Conservation (phyloP, 2,113 vertebrate genomes). For the Empidonax alnorum region DNA sequence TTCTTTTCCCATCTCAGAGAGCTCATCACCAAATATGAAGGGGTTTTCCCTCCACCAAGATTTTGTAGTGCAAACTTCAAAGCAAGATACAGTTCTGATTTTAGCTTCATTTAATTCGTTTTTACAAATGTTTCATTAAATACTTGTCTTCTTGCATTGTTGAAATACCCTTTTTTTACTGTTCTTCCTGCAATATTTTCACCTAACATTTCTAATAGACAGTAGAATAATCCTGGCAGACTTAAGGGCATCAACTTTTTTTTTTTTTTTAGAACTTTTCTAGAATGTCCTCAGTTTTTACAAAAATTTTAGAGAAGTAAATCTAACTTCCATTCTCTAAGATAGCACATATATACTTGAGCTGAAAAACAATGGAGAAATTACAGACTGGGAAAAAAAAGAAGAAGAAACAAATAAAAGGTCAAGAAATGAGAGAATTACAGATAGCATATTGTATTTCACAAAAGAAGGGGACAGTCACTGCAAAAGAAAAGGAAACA, state of each 20-base stretch:
- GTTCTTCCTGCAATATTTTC: neutral
- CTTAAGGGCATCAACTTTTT: neutral
- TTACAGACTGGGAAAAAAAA: neutral
- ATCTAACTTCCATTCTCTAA: neutral
- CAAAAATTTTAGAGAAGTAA: neutral
- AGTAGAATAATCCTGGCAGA: neutral
- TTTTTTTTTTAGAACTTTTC: neutral
- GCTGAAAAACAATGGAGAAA: neutral
- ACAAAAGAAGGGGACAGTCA: neutral
- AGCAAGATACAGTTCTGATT: neutral
- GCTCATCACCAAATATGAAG: neutral
- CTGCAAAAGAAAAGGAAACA: neutral
- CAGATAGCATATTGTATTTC: neutral
- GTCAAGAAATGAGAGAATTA: neutral
- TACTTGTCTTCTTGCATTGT: neutral
- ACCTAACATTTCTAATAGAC: neutral
- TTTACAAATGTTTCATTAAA: neutral
- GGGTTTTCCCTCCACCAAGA: rapidly evolving
- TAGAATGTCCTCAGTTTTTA: neutral
- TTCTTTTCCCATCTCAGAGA: neutral
- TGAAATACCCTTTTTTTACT: neutral
- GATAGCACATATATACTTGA: neutral
- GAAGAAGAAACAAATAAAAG: neutral
- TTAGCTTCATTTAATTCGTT: neutral
- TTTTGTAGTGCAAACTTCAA: neutral